phyloP scores from a whole-genome alignment of 2,888 invertebrate genomes.

The Idaea biselata region DNA sequence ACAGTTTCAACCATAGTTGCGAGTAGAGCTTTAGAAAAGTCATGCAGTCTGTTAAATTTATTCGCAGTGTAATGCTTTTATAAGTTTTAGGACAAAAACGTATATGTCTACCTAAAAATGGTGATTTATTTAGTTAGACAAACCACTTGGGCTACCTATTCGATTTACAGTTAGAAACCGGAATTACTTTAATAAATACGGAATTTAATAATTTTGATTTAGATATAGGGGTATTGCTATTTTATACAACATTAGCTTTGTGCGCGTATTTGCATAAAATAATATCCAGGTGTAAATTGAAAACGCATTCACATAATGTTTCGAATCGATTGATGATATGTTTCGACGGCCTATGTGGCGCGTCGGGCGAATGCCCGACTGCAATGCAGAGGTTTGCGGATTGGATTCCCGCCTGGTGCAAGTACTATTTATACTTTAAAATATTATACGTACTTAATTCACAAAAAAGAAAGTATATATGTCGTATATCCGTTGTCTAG shows the following conservation, averaged over 20 bases:
- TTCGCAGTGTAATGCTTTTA: too few species aligned
- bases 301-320: conserved; percentile 26
- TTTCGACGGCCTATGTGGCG: not conserved
- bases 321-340: not conserved
- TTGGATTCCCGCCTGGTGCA: too few species aligned
- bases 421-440: too few species aligned
- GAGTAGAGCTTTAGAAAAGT: too few species aligned
- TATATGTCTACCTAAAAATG: conserved; percentile 2
- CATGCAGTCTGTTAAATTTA: too few species aligned
- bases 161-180: not conserved
- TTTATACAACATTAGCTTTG: not conserved
- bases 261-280: conserved; percentile 3
- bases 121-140: not conserved
- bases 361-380: too few species aligned
- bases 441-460: too few species aligned
- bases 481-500: too few species aligned
- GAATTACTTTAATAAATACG: not conserved
- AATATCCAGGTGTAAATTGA: conserved; percentile 39
- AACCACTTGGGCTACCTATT: too few species aligned
- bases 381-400: too few species aligned
- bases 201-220: not conserved
- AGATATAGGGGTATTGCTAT: not conserved
- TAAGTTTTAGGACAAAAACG: conserved; percentile 9
- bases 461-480: too few species aligned
- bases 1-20: too few species aligned